Evolutionary conservation across 2,113 vertebrate species (phyloP).

Genomic region (Pseudorhombus dupliciocellatus): DNA sequence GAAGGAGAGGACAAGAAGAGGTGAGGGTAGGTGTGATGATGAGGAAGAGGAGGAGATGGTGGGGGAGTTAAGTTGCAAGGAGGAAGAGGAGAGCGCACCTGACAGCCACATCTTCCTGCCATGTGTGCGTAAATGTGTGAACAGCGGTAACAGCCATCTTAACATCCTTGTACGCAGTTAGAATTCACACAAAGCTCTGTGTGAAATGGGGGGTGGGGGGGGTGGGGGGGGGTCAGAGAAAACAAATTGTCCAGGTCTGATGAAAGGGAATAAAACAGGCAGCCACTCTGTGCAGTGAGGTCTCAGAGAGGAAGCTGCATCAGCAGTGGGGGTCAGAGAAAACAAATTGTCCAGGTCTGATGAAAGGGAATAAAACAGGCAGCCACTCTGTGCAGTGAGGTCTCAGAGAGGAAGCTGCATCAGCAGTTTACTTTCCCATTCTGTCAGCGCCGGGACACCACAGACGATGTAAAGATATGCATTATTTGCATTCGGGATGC

Average conservation of each 20-base stretch:
- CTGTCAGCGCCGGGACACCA: slow-evolving; percentile 9
- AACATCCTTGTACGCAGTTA: neutral
- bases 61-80: too few species aligned
- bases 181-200: neutral
- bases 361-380: slow-evolving; percentile 47
- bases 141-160: neutral
- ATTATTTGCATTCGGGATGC: slow-evolving; percentile 57
- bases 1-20: neutral
- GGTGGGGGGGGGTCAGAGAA: slow-evolving; percentile 15
- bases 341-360: slow-evolving; percentile 13
- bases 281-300: neutral
- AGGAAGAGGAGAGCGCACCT: too few species aligned
- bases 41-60: neutral
- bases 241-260: slow-evolving; percentile 13
- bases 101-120: neutral
- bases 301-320: slow-evolving; percentile 21
- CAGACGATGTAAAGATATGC: slow-evolving; percentile 1
- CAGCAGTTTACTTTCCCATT: slow-evolving; percentile 3
- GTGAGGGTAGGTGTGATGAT: neutral
- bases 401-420: slow-evolving; percentile 21
- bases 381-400: neutral
- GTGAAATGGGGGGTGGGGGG: slow-evolving; percentile 10
- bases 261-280: slow-evolving; percentile 47
- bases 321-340: slow-evolving; percentile 5
- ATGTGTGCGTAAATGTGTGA: neutral